phyloP scores from a whole-genome alignment of 35 echinoderm and acorn worm species.

The Diadema setosum region DNA sequence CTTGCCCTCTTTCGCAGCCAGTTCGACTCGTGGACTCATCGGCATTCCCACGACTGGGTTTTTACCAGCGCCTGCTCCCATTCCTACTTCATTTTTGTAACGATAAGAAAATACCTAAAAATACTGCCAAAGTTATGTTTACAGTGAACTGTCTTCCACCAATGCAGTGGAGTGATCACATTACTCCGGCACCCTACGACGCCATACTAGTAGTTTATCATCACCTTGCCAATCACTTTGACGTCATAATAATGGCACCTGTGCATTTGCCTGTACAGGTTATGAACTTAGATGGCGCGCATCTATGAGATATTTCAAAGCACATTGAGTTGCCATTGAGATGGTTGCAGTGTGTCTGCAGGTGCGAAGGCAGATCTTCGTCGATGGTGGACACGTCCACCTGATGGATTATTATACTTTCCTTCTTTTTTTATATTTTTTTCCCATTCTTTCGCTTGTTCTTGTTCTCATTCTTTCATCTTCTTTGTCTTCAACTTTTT shows the following conservation, averaged over 20 bases:
- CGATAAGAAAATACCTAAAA: background rate
- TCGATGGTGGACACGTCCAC: background rate
- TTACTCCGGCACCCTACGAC: background rate
- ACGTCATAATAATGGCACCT: conserved; percentile 22
- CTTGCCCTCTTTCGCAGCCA: conserved; percentile 74
- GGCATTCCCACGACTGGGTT: conserved; percentile 79
- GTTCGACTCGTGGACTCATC: conserved; percentile 75
- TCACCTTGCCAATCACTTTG: conserved; percentile 69
- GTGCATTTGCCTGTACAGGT: background rate
- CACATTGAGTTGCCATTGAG: background rate
- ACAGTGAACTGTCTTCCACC: too few species aligned
- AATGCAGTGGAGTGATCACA: background rate
- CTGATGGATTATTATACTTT: background rate
- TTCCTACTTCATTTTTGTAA: background rate
- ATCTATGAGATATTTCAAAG: background rate
- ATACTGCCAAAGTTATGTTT: background rate
- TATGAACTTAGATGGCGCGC: background rate
- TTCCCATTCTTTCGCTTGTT: background rate
- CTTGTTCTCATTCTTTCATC: background rate
- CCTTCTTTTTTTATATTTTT: background rate
- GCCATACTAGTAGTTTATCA: background rate
- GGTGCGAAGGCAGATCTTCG: background rate
- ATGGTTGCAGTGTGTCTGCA: background rate
- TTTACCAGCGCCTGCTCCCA: conserved; percentile 89
- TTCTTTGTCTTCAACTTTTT: background rate